These are phyloP conservation scores for Rhynchomys soricoides DNA, from an alignment of 2,113 vertebrate genomes.

Conservation along the genomic window DNA sequence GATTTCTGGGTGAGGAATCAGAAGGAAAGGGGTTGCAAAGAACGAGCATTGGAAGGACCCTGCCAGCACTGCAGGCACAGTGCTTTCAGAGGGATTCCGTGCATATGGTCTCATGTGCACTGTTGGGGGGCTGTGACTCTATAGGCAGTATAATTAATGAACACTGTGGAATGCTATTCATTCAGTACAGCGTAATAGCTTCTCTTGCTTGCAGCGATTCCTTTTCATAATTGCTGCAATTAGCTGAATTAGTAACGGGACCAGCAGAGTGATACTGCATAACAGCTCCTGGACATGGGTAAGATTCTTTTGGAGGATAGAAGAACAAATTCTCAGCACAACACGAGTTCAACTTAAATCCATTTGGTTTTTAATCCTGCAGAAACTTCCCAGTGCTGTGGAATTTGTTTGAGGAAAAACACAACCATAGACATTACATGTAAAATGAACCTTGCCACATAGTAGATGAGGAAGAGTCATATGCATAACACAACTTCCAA, in stretches of 20 bases:
- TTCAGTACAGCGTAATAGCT: conserved; percentile 68
- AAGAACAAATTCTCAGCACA: conserved; percentile 67
- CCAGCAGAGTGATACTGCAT: conserved; percentile 76
- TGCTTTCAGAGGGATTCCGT: not conserved
- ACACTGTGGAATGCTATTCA: conserved; percentile 70
- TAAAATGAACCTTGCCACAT: not conserved
- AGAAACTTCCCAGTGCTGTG: conserved; percentile 35
- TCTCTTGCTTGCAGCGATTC: conserved; percentile 81
- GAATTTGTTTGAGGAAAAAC: conserved; percentile 39
- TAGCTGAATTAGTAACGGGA: conserved; percentile 85
- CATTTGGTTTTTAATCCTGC: not conserved
- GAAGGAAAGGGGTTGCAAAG: not conserved
- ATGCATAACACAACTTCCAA: not conserved
- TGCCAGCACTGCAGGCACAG: not conserved
- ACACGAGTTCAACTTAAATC: conserved; percentile 49
- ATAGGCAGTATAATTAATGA: conserved; percentile 77
- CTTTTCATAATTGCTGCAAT: conserved; percentile 85
- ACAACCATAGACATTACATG: not conserved
- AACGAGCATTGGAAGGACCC: not conserved
- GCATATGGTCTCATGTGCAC: conserved; percentile 63
- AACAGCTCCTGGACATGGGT: conserved; percentile 77
- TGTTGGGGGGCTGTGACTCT: not conserved
- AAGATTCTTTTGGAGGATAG: conserved; percentile 63
- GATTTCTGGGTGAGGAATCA: not conserved
- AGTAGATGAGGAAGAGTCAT: not conserved